Conservation (phyloP, 2,797 vertebrate genomes). For the Macropus fuliginosus region DNA sequence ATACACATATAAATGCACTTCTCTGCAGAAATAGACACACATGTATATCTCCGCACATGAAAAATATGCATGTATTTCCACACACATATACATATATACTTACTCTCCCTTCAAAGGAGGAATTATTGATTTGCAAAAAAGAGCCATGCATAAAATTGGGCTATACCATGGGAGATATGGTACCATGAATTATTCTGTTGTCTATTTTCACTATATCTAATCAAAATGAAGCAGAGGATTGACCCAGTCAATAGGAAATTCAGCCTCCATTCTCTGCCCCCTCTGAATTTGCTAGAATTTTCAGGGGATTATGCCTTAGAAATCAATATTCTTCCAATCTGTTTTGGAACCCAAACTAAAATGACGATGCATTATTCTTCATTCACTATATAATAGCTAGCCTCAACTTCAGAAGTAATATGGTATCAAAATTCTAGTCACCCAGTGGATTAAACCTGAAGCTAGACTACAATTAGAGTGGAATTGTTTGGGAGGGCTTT, state of each 20-base stretch:
- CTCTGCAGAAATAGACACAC: not conserved
- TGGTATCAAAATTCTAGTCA: not conserved
- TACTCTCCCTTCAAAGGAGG: not conserved
- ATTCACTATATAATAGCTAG: constrained; percentile 53
- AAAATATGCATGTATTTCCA: not conserved
- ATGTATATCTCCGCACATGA: not conserved
- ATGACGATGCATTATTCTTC: constrained; percentile 48
- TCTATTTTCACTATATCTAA: constrained; percentile 75
- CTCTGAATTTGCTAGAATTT: constrained; percentile 27
- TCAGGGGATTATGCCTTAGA: constrained; percentile 43
- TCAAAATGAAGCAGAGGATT: constrained; percentile 58
- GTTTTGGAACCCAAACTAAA: constrained; percentile 62
- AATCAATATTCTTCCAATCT: constrained; percentile 70
- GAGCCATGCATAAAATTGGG: not conserved
- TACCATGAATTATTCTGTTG: constrained; percentile 51
- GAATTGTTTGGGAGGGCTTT: not conserved
- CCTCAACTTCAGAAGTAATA: constrained; percentile 46
- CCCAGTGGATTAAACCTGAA: not conserved
- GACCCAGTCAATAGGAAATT: constrained; percentile 62
- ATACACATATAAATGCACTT: not conserved
- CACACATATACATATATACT: not conserved
- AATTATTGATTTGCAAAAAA: not conserved
- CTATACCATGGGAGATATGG: constrained; percentile 23
- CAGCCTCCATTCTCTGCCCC: constrained; percentile 8
- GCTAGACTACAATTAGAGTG: not conserved